These are phyloP conservation scores for Lamellibrachia columna DNA, from an alignment of 2,888 invertebrate genomes.

Conservation along the genomic window DNA sequence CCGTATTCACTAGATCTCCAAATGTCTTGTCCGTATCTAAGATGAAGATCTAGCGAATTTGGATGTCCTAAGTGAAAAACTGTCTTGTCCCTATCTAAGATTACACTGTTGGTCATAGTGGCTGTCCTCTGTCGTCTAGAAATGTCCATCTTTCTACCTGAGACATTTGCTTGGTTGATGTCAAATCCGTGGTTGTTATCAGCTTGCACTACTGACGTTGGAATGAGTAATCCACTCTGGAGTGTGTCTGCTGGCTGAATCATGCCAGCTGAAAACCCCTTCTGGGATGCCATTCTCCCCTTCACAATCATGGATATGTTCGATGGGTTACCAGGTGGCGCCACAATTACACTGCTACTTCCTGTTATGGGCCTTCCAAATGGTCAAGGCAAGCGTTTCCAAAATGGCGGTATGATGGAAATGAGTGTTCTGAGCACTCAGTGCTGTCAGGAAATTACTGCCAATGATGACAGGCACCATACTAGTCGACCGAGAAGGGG, in stretches of 20 bases:
- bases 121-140: not conserved
- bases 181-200: conserved; percentile 18
- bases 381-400: conserved; percentile 17
- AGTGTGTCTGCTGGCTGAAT: conserved; percentile 20
- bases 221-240: not conserved
- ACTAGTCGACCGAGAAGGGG: too few species aligned
- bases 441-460: not conserved
- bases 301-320: conserved; percentile 18
- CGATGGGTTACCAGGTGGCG: not conserved
- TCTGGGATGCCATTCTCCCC: not conserved
- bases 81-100: too few species aligned
- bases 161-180: not conserved
- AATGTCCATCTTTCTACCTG: not conserved
- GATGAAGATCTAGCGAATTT: not conserved
- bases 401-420: conserved; percentile 17
- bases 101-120: not conserved
- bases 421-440: not conserved
- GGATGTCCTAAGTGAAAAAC: too few species aligned
- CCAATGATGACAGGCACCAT: conserved; percentile 17
- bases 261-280: not conserved
- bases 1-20: not conserved
- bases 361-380: not conserved
- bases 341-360: conserved; percentile 16
- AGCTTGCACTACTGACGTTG: not conserved
- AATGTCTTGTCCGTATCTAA: not conserved